Evolutionary conservation across 2,113 vertebrate species (phyloP).

Genomic region (Pseudonaja textilis): DNA sequence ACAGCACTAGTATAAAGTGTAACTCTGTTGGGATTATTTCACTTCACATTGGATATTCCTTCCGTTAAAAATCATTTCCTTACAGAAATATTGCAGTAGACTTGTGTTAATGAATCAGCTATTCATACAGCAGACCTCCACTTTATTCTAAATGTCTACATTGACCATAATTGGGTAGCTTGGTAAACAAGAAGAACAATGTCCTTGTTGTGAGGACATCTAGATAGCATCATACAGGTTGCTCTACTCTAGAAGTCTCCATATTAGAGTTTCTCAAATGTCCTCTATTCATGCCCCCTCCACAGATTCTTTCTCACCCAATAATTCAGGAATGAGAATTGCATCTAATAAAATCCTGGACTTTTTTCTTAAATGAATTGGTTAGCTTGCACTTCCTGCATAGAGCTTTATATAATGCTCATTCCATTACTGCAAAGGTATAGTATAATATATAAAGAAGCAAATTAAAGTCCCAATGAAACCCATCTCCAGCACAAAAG

Average conservation of each 20-base stretch:
- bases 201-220: constrained; percentile 21
- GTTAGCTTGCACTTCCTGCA: constrained; percentile 54
- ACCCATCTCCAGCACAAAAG: constrained; percentile 67
- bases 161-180: too few relatives aligned
- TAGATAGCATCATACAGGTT: background rate
- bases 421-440: constrained; percentile 59
- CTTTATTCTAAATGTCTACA: background rate
- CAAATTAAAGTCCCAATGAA: constrained; percentile 68
- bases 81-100: background rate
- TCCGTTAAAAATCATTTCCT: background rate
- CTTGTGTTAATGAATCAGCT: background rate
- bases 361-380: constrained; percentile 39
- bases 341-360: constrained; percentile 53
- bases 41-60: background rate
- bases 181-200: background rate
- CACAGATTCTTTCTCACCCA: constrained; percentile 23
- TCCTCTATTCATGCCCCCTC: background rate
- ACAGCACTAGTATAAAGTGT: background rate
- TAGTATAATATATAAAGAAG: constrained; percentile 62
- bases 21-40: background rate
- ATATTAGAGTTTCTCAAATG: constrained; percentile 35
- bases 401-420: constrained; percentile 54
- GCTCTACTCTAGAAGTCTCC: background rate
- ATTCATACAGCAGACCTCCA: background rate
- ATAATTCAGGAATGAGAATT: constrained; percentile 60